These are phyloP conservation scores for Gorsachius magnificus DNA, from an alignment of 2,797 vertebrate species.

Conservation along the genomic window DNA sequence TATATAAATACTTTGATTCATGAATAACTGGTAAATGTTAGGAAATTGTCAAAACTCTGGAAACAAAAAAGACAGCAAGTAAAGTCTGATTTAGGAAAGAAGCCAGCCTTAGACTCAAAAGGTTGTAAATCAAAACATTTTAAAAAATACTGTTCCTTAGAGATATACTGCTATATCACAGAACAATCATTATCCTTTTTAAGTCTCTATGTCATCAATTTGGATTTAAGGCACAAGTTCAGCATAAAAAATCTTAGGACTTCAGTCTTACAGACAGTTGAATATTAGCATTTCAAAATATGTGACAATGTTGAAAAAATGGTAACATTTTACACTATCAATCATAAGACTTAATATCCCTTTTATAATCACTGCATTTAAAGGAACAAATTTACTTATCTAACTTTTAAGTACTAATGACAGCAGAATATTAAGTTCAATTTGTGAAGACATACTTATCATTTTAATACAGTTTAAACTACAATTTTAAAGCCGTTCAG, in stretches of 20 bases:
- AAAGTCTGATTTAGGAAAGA: constrained; percentile 19
- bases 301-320: neutral
- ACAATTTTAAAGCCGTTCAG: neutral
- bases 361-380: constrained; percentile 7
- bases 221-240: constrained; percentile 18
- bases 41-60: neutral
- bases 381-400: constrained; percentile 27
- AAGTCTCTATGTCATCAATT: neutral
- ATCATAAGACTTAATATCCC: neutral
- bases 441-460: constrained; percentile 30
- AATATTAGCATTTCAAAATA: constrained; percentile 37
- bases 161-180: neutral
- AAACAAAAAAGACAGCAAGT: neutral
- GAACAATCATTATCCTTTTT: neutral
- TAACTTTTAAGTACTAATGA: constrained; percentile 18
- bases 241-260: neutral
- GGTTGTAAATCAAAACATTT: neutral
- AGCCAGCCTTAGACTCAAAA: neutral
- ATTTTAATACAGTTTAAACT: constrained; percentile 19
- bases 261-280: neutral
- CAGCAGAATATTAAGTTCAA: constrained; percentile 22
- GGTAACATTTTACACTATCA: neutral
- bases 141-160: neutral
- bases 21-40: neutral
- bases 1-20: neutral